These are phyloP conservation scores for Arremon brunneinucha DNA, from an alignment of 2,797 vertebrate species.

Conservation along the genomic window DNA sequence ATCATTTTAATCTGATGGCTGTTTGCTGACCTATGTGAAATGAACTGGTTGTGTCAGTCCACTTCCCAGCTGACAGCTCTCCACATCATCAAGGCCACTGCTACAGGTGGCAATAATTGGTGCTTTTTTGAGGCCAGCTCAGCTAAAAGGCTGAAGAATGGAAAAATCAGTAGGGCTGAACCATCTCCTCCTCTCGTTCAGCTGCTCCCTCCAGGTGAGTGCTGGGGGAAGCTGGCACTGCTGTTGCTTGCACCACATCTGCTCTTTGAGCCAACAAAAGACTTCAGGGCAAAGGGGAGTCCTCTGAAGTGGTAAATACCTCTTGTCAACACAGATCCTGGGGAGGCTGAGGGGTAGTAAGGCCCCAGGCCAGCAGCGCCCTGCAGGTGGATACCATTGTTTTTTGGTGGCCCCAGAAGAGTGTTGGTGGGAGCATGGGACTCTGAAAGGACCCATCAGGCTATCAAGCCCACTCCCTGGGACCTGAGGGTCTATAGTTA, in stretches of 20 bases:
- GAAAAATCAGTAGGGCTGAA: conserved; percentile 41
- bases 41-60: conserved; percentile 67
- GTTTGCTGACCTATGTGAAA: conserved; percentile 72
- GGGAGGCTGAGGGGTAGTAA: neutral
- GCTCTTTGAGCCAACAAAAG: conserved; percentile 43
- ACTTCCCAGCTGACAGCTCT: conserved; percentile 67
- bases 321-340: neutral
- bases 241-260: conserved; percentile 22
- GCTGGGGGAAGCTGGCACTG: neutral
- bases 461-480: fast-evolving
- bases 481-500: neutral
- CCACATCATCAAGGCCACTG: conserved; percentile 50
- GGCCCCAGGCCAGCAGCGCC: neutral
- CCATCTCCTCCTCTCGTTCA: conserved; percentile 29
- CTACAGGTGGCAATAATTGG: conserved; percentile 66
- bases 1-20: conserved; percentile 72
- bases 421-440: neutral
- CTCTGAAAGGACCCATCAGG: neutral
- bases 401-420: neutral
- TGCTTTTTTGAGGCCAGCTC: conserved; percentile 42
- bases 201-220: conserved; percentile 50
- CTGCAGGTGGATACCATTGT: neutral
- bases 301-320: conserved; percentile 22
- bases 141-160: conserved; percentile 25
- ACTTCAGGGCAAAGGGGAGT: neutral